Evolutionary conservation across 1,140 invertebrate species (phyloP), one percentile per base, ranked within the genome.

Genomic region (Microplitis mediator): DNA sequence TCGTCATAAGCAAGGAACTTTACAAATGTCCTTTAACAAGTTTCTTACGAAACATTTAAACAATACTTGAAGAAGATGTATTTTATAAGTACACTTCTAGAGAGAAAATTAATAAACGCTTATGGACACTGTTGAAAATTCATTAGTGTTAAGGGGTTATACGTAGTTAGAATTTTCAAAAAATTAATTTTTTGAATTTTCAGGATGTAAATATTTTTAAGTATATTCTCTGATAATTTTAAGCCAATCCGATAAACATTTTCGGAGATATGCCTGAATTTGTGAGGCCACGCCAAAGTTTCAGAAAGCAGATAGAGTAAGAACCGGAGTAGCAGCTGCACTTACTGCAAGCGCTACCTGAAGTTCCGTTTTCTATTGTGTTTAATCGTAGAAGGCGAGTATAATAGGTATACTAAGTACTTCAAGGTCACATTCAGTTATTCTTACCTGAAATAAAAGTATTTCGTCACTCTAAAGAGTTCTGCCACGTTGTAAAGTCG

Each of bases 191-290:
- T 23, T 23, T 51, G 1, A 0, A 50, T 50, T 50, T 50, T 50
- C 45, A 1, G 13, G 2, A 50, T 50, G 45, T 50, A 50, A 1
- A 50, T 50, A 50, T 50, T 1, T 69, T 23, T 50, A 2, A 13
- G 35, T 32, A 63, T 35, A 63, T 35, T 34, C 31, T 23, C 61
- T 34, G 35, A 34, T 4, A 50, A 50, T 50, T 63, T 63, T 3
- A 34, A 63, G 61, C 4, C 14, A 63, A 63, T 63, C 61, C n/a
- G 61, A 63, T 35, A 13, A 16, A 63, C 36, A 34, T 35, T 63
- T 63, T 63, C 61, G 61, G 35, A 63, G 61, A 13, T 63, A 63
- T 32, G 1, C 14, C 14, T 32, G 31, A 14, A 60, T 60, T 60
- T 60, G 8, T 60, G 3, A 60, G 31, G 45, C 45, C 45, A 50